These are phyloP conservation scores for Unio delphinus DNA, from an alignment of 2,888 invertebrate genomes.

Conservation along the genomic window DNA sequence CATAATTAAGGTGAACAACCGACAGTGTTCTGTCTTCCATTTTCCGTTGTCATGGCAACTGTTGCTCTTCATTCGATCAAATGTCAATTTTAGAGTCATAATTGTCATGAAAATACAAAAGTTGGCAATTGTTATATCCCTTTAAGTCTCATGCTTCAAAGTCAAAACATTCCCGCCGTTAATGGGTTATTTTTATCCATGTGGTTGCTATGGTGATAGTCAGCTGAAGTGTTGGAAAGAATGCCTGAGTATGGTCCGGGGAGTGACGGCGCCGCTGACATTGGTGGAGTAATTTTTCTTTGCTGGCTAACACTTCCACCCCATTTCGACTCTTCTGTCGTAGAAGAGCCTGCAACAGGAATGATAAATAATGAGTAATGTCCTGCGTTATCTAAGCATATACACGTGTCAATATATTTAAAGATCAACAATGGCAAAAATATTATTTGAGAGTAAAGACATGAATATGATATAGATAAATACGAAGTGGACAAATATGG, in stretches of 20 bases:
- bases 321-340: constrained; percentile 51
- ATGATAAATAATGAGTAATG: not conserved
- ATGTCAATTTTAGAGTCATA: no score
- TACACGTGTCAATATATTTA: not conserved
- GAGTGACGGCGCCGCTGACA: constrained; percentile 49
- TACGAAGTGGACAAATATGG: no score
- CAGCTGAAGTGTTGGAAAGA: constrained; percentile 33
- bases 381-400: not conserved
- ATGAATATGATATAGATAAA: no score
- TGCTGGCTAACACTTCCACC: constrained; percentile 37
- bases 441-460: no score
- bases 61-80: no score
- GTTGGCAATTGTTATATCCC: no score
- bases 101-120: no score
- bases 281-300: constrained; percentile 44
- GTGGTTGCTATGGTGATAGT: constrained; percentile 25
- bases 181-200: constrained; percentile 40
- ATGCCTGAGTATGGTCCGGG: constrained; percentile 65
- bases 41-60: no score
- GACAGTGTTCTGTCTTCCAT: no score
- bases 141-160: not conserved
- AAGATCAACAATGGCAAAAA: no score
- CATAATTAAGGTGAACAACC: no score
- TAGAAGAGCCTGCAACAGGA: constrained; percentile 39
- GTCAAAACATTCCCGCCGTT: constrained; percentile 35